Base-by-base conservation (phyloP, 2,888 invertebrate species). In the Selenia dentaria region DNA sequence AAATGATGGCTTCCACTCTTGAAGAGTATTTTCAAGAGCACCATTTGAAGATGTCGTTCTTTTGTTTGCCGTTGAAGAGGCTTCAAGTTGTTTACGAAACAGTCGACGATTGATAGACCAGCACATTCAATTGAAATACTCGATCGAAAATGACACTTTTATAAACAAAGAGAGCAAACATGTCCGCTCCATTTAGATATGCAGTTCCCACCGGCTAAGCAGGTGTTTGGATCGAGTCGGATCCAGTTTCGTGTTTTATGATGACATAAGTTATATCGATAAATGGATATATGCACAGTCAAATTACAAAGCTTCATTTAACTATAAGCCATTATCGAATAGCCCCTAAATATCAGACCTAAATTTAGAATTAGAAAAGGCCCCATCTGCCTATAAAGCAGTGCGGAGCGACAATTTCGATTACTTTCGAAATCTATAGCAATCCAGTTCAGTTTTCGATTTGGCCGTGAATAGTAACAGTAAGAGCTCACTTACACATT, bases 81-180 rank as follows among this genome's bases (percentile, higher is more conserved):
- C 63, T 64, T 65, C 62, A 42, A 63, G 68, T 79, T 83, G 79
- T 84, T 86, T 85, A 81, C 79, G 67, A 65, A 79, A 8, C 8
- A 6, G 8, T 6, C 22, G 22, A 22, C 22, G 22, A 22, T 22
- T 22, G 57, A 72, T 71, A 70, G 71, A 60, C 70, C 56, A 44
- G 51, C 68, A 70, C 69, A 65, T 69, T 77, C 72, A 60, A 60
- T 61, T 71, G 74, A 74, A 77, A 77, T 74, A 74, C 74, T 73
- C 70, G 64, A 72, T 76, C 79, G 73, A 76, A 88, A 88, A 87
- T 83, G 87, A 84, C 85, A 86, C 89, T 89, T 89, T 88, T 80
- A 83, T 87, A 89, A 89, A 90, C 86, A 90, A 85, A 80, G 73
- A 67, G 64, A 77, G 74, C 8, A 22, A 22, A 72, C 73, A 77